These are phyloP conservation scores for Hemicordylus capensis DNA, from an alignment of 2,113 vertebrate species.

Conservation along the genomic window DNA sequence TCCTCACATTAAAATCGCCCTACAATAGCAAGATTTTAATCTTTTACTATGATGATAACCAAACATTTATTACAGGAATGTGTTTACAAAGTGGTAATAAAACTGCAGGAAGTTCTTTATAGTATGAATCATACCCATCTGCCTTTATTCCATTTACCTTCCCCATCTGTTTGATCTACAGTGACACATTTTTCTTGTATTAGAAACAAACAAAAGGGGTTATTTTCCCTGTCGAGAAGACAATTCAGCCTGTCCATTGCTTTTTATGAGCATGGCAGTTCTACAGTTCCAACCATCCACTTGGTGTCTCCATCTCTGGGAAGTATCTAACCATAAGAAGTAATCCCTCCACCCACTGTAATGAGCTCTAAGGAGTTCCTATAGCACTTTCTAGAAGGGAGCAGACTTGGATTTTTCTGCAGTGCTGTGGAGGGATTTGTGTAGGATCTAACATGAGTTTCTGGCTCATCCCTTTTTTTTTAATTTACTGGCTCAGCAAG, in stretches of 20 bases:
- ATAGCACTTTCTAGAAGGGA: not conserved
- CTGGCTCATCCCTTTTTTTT: not conserved
- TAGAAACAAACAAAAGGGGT: not conserved
- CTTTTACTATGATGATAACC: not conserved
- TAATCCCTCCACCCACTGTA: not conserved
- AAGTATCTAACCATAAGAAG: conserved; percentile 22
- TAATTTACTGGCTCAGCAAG: not conserved
- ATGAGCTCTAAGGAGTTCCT: not conserved
- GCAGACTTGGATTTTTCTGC: not conserved
- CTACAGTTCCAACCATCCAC: not conserved
- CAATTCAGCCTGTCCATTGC: not conserved
- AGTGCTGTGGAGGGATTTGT: not conserved
- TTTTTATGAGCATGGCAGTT: not conserved
- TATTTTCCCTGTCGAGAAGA: conserved; percentile 1
- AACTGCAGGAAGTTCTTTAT: not conserved
- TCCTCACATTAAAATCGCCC: not conserved
- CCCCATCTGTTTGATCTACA: not conserved
- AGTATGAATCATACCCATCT: not conserved
- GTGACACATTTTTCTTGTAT: not conserved
- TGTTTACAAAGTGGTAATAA: not conserved
- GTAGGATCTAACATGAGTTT: not conserved
- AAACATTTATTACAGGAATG: not conserved
- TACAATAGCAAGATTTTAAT: not conserved
- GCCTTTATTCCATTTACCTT: not conserved
- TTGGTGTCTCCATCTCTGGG: not conserved